These are phyloP conservation scores for Sisor rabdophorus DNA, from an alignment of 2,113 vertebrate genomes.

Conservation along the genomic window DNA sequence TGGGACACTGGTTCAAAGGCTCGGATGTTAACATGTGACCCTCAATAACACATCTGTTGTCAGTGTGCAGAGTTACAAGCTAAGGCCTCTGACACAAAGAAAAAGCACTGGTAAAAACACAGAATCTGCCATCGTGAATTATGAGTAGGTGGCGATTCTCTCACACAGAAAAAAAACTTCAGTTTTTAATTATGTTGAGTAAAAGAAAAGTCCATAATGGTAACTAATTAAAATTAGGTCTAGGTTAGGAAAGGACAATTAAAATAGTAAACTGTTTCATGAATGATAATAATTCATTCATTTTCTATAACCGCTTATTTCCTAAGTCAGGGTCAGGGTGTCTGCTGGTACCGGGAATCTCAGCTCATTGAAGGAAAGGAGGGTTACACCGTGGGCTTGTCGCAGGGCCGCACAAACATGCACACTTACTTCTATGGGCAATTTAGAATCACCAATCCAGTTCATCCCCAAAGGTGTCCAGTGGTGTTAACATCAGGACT, in stretches of 20 bases:
- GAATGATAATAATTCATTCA: background rate
- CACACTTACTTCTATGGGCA: too few species aligned
- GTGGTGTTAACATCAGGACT: too few species aligned
- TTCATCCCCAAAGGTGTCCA: too few species aligned
- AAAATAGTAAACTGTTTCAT: background rate
- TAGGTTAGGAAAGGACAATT: background rate
- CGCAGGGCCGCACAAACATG: too few species aligned
- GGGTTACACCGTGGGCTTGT: too few species aligned
- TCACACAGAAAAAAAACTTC: background rate
- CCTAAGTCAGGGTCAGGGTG: too few species aligned
- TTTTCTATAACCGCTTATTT: too few species aligned
- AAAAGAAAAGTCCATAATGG: background rate
- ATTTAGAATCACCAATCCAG: too few species aligned
- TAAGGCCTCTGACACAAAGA: conserved; percentile 26
- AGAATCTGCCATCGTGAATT: background rate
- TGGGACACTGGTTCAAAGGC: conserved; percentile 21
- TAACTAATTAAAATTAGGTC: background rate
- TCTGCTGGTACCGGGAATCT: too few species aligned
- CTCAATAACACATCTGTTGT: conserved; percentile 35
- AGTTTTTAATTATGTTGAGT: background rate
- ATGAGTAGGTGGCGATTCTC: conserved; percentile 13
- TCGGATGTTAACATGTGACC: conserved; percentile 30
- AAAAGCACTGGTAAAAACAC: conserved; percentile 3
- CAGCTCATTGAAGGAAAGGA: too few species aligned
- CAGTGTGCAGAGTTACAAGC: conserved; percentile 15